A percentile compares a stretch with the other conserved stretches of the same genome.
phyloP scores from a whole-genome alignment of 2,888 invertebrate species.

The Aleiodes leptofemur region DNA sequence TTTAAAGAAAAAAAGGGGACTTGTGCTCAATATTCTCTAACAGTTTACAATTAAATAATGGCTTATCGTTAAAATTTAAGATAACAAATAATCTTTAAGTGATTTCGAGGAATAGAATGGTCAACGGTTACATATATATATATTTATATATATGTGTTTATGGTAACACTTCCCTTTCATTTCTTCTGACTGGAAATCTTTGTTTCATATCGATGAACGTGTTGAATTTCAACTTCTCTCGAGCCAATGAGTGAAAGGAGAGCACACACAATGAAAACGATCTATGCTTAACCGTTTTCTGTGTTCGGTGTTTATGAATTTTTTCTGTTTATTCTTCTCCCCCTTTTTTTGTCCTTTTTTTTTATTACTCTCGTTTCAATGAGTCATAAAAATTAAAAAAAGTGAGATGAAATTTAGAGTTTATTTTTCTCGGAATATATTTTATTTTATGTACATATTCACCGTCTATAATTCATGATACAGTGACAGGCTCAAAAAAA shows the following conservation, averaged over 20 bases:
- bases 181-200: slow-evolving; percentile 16
- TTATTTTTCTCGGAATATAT: slow-evolving; percentile 14
- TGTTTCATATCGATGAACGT: slow-evolving; percentile 29
- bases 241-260: slow-evolving; percentile 16
- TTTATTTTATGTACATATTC: neutral
- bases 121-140: neutral
- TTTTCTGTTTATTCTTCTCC: neutral
- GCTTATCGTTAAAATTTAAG: slow-evolving; percentile 1
- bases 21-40: too few relatives aligned
- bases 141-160: slow-evolving; percentile 1
- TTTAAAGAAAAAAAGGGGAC: neutral
- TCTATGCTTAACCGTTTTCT: slow-evolving; percentile 1
- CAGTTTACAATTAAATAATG: neutral
- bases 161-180: slow-evolving; percentile 8
- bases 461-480: neutral
- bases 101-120: slow-evolving; percentile 15
- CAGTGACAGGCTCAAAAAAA: neutral
- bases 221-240: slow-evolving; percentile 22
- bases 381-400: slow-evolving; percentile 8
- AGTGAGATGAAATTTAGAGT: slow-evolving; percentile 18
- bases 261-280: slow-evolving; percentile 14
- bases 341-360: neutral
- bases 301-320: slow-evolving; percentile 8
- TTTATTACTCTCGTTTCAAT: neutral
- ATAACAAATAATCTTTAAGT: neutral